Base-by-base conservation (phyloP, 35 echinoderm and acorn worm genomes). In the Acanthaster planci region DNA sequence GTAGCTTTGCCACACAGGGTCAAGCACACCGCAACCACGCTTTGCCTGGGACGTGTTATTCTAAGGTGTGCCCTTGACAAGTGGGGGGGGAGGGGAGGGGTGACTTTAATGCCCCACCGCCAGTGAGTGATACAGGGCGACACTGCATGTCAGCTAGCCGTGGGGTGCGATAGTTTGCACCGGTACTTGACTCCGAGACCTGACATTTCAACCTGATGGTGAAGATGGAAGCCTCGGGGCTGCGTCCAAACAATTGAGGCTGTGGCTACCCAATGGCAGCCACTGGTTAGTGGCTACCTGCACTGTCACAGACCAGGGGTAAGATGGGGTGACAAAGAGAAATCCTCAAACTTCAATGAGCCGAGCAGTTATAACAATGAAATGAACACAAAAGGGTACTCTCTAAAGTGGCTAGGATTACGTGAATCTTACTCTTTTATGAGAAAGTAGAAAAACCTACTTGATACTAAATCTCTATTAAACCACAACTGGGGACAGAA, bases 111-210 rank as follows among this genome's bases (percentile, higher is more conserved):
- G 14, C 23, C 23, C 64, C 34, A 21, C 64, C 64, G 8, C 7
- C 12, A 72, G 23, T 9, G 64, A 72, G 14, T 26, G 34, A 26
- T 72, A 34, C 14, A 26, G 34, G 26, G 64, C 30, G 23, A 34
- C 9, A 34, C 10, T 15, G 26, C 7, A 59, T 59, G 56, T 59
- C 56, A 59, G 27, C 26, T 26, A 30, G 64, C 34, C 26, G 10
- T 31, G 26, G 21, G 6, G 21, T 72, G 64, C 64, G 30, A 72
- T 72, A 72, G 42, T 47, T 47, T 47, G 42, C 42, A 35, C 23
- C 30, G 64, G 64, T 72, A 72, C 64, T 72, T 72, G 64, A 72
- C 64, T 31, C 64, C 64, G 7, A 31, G 26, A 72, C 64, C 64
- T 72, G 64, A 72, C 64, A 72, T 72, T 47, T 47, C 12, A 47